These are phyloP conservation scores for Tethea ocularis DNA, from an alignment of 2,888 invertebrate genomes.

Conservation along the genomic window DNA sequence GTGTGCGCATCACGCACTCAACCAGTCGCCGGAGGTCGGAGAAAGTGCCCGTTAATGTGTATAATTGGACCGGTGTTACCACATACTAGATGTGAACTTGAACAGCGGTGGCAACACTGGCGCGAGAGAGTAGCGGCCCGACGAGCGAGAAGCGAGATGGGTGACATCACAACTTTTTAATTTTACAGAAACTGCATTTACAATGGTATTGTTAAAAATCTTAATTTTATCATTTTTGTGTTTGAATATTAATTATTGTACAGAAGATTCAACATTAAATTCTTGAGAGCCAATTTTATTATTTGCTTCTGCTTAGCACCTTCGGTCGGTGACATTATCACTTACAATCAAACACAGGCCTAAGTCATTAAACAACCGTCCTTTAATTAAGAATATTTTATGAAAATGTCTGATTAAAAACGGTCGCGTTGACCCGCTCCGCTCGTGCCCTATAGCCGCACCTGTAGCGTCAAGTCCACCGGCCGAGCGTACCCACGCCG, in stretches of 20 bases:
- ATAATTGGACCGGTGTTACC: constrained; percentile 55
- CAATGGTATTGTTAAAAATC: no score
- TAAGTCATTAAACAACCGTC: no score
- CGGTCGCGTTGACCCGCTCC: not conserved
- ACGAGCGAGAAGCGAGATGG: constrained; percentile 13
- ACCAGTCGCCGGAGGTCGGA: constrained; percentile 38
- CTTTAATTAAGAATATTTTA: no score
- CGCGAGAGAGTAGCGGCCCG: constrained; percentile 9
- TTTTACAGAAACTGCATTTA: no score
- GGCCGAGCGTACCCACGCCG: not conserved
- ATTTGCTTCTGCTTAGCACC: no score
- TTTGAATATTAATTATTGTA: no score
- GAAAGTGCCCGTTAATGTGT: constrained; percentile 58
- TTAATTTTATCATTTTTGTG: no score
- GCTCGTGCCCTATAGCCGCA: not conserved
- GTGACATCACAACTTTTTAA: no score
- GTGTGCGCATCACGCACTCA: constrained; percentile 3
- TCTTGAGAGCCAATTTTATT: no score
- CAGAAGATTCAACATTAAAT: no score
- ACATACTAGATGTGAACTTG: constrained; percentile 33
- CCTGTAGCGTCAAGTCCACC: not conserved
- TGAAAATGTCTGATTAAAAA: not conserved
- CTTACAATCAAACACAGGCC: no score
- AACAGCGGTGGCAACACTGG: not conserved
- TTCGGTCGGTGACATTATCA: no score